These are phyloP conservation scores for Bovichtus diacanthus DNA, from an alignment of 2,797 vertebrate species.

Conservation along the genomic window DNA sequence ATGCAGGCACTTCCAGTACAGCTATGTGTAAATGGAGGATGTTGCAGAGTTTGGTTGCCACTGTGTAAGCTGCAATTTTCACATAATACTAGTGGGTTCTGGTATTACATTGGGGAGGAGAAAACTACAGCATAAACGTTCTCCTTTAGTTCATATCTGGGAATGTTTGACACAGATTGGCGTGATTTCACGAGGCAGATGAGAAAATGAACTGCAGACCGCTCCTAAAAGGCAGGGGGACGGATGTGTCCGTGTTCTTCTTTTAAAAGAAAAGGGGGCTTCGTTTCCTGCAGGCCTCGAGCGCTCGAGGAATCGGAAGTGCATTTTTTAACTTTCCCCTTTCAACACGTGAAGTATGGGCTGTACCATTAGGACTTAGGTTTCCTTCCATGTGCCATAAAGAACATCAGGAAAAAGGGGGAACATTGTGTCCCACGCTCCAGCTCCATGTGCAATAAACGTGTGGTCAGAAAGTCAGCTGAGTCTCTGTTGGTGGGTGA, in stretches of 20 bases:
- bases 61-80: conserved; percentile 1
- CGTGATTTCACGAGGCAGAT: too few relatives aligned
- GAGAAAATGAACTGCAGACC: too few relatives aligned
- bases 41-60: background rate
- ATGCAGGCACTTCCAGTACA: background rate
- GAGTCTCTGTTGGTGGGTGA: conserved; percentile 7
- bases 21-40: background rate
- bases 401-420: background rate
- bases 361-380: background rate
- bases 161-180: conserved; percentile 59
- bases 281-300: too few relatives aligned
- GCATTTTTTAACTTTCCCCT: conserved; percentile 4
- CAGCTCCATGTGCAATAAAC: conserved; percentile 18
- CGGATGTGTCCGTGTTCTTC: too few relatives aligned
- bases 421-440: conserved; percentile 1
- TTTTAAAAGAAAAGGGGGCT: too few relatives aligned
- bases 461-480: conserved; percentile 37
- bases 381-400: conserved; percentile 25
- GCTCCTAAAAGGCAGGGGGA: too few relatives aligned
- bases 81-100: background rate
- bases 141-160: conserved; percentile 38
- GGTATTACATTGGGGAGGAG: background rate
- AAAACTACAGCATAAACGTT: conserved; percentile 28
- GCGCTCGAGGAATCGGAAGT: background rate
- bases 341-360: conserved; percentile 7